Percentiles rank a stretch among this genome's conserved stretches.
Conservation (phyloP, 1,140 invertebrate species). For the Drosophila albomicans region DNA sequence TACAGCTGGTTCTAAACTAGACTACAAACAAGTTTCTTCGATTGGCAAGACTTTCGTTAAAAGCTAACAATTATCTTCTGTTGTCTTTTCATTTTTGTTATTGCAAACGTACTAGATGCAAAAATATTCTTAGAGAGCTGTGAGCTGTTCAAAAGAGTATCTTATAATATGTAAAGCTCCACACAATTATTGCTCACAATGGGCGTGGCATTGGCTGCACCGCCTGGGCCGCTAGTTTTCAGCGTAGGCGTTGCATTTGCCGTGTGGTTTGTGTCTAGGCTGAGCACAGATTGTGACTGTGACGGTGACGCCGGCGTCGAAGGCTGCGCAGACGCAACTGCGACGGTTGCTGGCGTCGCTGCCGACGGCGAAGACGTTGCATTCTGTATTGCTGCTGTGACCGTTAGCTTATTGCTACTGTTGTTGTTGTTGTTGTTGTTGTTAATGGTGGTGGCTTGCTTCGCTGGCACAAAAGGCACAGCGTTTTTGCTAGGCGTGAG, state of each 20-base stretch:
- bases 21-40: conserved; percentile 75
- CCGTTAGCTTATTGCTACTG: conserved; percentile 12
- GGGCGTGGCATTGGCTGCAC: conserved; percentile 50
- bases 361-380: not conserved
- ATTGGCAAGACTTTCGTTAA: conserved; percentile 68
- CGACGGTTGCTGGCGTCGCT: conserved; percentile 2
- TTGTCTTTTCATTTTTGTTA: not conserved
- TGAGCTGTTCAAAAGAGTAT: conserved; percentile 1
- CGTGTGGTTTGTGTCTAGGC: conserved; percentile 68
- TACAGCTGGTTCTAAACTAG: conserved; percentile 56
- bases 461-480: conserved; percentile 71
- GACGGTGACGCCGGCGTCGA: conserved; percentile 12
- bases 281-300: conserved; percentile 55
- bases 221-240: conserved; percentile 49
- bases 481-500: conserved; percentile 67
- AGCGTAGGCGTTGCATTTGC: conserved; percentile 38
- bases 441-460: conserved; percentile 47
- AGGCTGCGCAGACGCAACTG: conserved; percentile 24
- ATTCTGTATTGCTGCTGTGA: conserved; percentile 18
- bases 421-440: conserved; percentile 19
- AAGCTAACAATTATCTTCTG: conserved; percentile 6
- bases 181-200: conserved; percentile 73
- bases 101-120: conserved; percentile 1
- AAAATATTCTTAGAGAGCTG: conserved; percentile 9
- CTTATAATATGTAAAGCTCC: conserved; percentile 69